A percentile compares a stretch with the other conserved stretches of the same genome.
Evolutionary conservation across 2,888 invertebrate species (phyloP).

Genomic region (Drosophila melanocephala): DNA sequence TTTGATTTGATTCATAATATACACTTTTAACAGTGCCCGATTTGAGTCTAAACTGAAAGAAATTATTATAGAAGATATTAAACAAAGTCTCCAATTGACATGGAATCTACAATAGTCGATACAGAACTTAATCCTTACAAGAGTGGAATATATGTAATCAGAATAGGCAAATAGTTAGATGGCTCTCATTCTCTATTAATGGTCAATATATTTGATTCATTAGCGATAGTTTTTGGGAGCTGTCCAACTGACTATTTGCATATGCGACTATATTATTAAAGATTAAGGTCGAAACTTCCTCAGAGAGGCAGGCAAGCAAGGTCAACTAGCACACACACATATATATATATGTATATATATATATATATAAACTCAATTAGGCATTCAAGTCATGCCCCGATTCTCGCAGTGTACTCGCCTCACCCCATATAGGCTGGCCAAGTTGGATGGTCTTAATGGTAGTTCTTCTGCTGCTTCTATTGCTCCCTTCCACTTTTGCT

Average conservation of each 20-base stretch:
- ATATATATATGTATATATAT: neutral
- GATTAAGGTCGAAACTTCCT: constrained; percentile 4
- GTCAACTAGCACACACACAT: neutral
- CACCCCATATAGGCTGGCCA: constrained; percentile 9
- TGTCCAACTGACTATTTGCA: neutral
- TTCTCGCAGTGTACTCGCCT: constrained; percentile 1
- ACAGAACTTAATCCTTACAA: neutral
- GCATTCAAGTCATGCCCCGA: neutral
- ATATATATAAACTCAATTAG: neutral
- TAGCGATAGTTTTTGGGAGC: neutral
- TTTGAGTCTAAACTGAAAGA: neutral
- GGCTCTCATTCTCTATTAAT: neutral
- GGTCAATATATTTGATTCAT: neutral
- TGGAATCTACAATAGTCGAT: neutral
- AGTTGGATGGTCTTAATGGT: constrained; percentile 26
- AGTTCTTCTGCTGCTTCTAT: constrained; percentile 16
- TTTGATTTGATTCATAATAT: neutral
- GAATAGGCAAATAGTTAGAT: no score
- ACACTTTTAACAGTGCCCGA: neutral
- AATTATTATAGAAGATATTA: neutral
- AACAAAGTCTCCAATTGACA: neutral
- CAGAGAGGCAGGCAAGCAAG: neutral
- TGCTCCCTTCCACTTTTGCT: constrained; percentile 27
- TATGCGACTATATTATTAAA: neutral
- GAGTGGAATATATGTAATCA: neutral